phyloP scores from a whole-genome alignment of 2,797 vertebrate genomes.

The Aulostomus chinensis region DNA sequence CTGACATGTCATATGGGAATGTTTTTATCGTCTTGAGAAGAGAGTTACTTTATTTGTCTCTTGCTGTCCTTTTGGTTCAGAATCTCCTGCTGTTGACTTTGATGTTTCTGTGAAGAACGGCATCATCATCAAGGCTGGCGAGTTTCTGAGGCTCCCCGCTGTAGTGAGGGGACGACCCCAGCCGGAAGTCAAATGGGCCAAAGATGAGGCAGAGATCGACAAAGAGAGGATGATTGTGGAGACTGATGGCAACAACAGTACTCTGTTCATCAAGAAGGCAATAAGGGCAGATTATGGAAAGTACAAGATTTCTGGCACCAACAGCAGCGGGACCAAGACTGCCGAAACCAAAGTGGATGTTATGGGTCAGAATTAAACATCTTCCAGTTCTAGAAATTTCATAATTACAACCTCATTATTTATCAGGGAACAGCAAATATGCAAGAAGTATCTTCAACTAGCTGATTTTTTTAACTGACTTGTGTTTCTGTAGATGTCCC shows the following conservation, averaged over 20 bases:
- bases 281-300: constrained; percentile 90
- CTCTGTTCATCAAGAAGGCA: constrained; percentile 86
- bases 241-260: constrained; percentile 86
- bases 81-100: constrained; percentile 87
- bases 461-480: neutral
- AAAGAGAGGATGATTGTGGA: constrained; percentile 88
- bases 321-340: constrained; percentile 89
- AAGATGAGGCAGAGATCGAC: constrained; percentile 88
- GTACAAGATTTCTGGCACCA: constrained; percentile 92
- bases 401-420: too few species aligned
- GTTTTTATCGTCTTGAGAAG: neutral
- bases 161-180: constrained; percentile 89
- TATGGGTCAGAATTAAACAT: constrained; percentile 84
- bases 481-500: constrained; percentile 86
- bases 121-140: constrained; percentile 91
- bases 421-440: too few species aligned
- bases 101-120: constrained; percentile 90
- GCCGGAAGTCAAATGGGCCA: constrained; percentile 89
- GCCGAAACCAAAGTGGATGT: constrained; percentile 91
- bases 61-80: constrained; percentile 61
- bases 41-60: neutral
- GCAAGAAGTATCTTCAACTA: neutral
- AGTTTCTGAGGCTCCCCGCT: constrained; percentile 89
- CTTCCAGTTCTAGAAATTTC: too few species aligned
- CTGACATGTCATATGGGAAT: too few species aligned